Base-by-base conservation (phyloP, 2,888 invertebrate species). In the Smittia sp. region DNA sequence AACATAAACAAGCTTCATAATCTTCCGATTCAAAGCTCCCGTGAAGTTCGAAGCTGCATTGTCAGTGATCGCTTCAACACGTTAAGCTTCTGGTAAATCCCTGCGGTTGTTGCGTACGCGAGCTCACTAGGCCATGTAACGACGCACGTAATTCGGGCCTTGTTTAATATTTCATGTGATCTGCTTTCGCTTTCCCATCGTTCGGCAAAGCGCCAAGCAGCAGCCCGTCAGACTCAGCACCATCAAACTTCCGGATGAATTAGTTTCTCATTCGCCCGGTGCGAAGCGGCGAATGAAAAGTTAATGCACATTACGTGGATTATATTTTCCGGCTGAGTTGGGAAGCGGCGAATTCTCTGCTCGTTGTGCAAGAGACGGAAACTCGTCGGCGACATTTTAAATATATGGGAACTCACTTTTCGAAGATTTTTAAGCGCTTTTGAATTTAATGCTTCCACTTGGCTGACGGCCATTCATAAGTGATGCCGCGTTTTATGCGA, bases 291-390 rank as follows among this genome's bases (percentile, higher is more conserved):
- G 58, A 70, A 70, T 70, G 70, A 70, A 70, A 70, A 70, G 70
- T 70, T 70, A 70, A 70, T 70, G 70, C 54, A 70, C 70, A 70
- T 70, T 70, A 70, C 58, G 54, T 70, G 70, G 70, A 70, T 70
- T 70, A 70, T 70, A 20, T 70, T 68, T 70, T 70, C 20, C 15
- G 41, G 9, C 20, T n/a, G 24, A 46, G 24, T 68, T 22, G 46
- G 25, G 32, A 39, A 68, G 11, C 46, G 46, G 13, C 4, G 15
- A 46, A 46, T 46, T 46, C n/a, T 46, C 46, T 3, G 11, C 11
- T 46, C 4, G n/a, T n/a, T 32, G 9, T 32, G 32, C 9, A 9
- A 46, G 46, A 46, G 32, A 46, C n/a, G 46, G 11, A 11, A 46
- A 46, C 3, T 32, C 32, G 32, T 32, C n/a, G 46, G 46, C 15